These are phyloP conservation scores for Microtus pennsylvanicus DNA, from an alignment of 2,113 vertebrate genomes.

Conservation along the genomic window DNA sequence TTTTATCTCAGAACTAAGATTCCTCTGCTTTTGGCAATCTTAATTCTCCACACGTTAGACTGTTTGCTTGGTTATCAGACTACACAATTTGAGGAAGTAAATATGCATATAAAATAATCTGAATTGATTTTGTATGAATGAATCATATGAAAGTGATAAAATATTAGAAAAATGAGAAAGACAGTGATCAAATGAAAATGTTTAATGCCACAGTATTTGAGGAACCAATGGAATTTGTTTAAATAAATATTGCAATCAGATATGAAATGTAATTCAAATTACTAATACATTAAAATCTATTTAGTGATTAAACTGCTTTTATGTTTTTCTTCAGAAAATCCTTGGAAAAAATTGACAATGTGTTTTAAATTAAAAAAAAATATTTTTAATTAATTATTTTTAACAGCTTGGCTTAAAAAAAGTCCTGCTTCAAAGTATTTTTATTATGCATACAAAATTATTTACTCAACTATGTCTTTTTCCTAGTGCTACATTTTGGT, in stretches of 20 bases:
- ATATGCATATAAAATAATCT: neutral
- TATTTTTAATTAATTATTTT: conserved; percentile 2
- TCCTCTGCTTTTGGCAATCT: neutral
- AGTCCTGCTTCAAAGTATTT: neutral
- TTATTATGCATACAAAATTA: neutral
- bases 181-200: neutral
- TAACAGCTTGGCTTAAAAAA: neutral
- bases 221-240: neutral
- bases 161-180: neutral
- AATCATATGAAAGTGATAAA: neutral
- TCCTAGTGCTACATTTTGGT: conserved; percentile 5
- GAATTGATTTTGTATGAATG: neutral
- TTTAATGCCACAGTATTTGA: neutral
- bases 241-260: neutral
- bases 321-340: neutral
- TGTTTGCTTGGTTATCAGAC: neutral
- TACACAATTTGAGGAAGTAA: neutral
- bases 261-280: neutral
- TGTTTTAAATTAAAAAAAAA: neutral
- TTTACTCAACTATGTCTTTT: neutral
- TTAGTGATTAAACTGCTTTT: neutral
- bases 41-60: neutral
- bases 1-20: neutral
- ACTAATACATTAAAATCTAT: neutral
- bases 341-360: neutral